Conservation (phyloP, 2,797 vertebrate species). For the Parotocinclus haroldoi region DNA sequence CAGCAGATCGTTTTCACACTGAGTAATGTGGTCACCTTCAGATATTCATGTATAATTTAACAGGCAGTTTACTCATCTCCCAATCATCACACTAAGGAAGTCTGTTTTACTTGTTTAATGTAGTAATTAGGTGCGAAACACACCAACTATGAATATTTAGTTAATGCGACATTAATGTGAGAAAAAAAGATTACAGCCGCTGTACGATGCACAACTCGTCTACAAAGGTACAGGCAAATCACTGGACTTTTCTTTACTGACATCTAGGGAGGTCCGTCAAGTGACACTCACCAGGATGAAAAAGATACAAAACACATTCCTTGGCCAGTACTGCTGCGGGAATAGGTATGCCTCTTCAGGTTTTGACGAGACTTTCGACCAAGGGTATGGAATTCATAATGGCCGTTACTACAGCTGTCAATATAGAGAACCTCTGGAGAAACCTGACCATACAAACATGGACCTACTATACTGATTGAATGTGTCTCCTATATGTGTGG, state of each 20-base stretch:
- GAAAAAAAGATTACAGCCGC: neutral
- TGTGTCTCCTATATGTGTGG: no score
- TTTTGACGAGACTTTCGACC: neutral
- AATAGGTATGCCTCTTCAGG: neutral
- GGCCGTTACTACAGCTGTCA: neutral
- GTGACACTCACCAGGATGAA: neutral
- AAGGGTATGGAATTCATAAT: neutral
- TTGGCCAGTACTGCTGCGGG: neutral
- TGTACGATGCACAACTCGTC: neutral
- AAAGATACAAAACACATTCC: neutral
- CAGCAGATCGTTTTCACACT: neutral
- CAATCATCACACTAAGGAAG: neutral
- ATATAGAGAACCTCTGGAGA: neutral
- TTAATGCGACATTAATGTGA: neutral
- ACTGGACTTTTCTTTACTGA: neutral
- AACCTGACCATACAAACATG: neutral
- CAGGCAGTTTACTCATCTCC: conserved; percentile 7
- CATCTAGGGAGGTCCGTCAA: neutral
- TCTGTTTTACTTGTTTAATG: neutral
- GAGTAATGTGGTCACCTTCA: neutral
- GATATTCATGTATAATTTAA: conserved; percentile 6
- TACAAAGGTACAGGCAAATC: neutral
- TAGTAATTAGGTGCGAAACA: neutral
- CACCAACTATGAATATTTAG: neutral
- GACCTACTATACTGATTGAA: no score